Percentiles rank a stretch among this genome's conserved stretches.
Evolutionary conservation across 2,888 invertebrate genomes (phyloP).

Genomic region (Yponomeuta cagnagella): DNA sequence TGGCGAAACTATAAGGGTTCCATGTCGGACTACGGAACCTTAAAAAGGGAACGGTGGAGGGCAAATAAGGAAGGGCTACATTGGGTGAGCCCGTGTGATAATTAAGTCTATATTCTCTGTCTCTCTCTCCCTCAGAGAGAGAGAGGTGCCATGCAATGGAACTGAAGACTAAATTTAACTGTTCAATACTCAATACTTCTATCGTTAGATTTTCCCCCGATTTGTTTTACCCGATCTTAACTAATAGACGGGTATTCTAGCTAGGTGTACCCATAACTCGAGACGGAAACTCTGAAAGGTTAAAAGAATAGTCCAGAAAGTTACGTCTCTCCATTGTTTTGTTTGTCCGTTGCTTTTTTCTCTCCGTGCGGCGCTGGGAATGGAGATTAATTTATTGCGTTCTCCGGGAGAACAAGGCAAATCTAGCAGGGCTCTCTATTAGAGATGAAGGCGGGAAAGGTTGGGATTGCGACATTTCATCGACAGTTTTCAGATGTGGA

Average conservation of each 20-base stretch:
- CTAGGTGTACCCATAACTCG: not conserved
- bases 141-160: too few relatives aligned
- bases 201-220: too few relatives aligned
- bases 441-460: slow-evolving; percentile 35
- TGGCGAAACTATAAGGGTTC: too few relatives aligned
- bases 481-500: not conserved
- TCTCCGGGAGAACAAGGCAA: slow-evolving; percentile 67
- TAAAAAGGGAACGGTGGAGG: too few relatives aligned
- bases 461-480: not conserved
- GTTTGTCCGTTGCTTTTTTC: slow-evolving; percentile 29
- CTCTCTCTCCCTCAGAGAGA: too few relatives aligned
- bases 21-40: too few relatives aligned
- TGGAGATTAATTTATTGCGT: slow-evolving; percentile 72
- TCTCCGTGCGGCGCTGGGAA: slow-evolving; percentile 40
- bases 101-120: too few relatives aligned
- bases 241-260: not conserved
- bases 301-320: slow-evolving; percentile 27
- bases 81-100: too few relatives aligned
- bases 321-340: slow-evolving; percentile 50
- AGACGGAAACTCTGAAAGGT: slow-evolving; percentile 4
- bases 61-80: too few relatives aligned
- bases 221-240: too few relatives aligned
- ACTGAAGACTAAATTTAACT: too few relatives aligned
- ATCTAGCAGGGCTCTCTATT: slow-evolving; percentile 65
- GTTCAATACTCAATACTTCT: too few relatives aligned